Conservation (phyloP, 2,888 invertebrate genomes). For the Eupeodes luniger region DNA sequence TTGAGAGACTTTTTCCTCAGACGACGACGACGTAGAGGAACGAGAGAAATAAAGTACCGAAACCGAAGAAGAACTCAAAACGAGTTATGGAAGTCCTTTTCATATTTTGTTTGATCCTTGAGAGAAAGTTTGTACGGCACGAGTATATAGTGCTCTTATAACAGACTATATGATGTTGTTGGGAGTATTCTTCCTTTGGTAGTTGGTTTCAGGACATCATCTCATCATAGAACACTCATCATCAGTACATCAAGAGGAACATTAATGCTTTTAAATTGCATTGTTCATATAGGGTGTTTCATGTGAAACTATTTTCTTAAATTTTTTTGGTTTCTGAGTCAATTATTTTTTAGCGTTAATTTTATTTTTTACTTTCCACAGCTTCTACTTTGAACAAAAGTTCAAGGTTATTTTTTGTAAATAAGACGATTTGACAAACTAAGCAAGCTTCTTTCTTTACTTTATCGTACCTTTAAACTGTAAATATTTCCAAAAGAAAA, state of each 20-base stretch:
- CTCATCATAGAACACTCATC: conserved; percentile 30
- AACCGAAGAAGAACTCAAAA: background rate
- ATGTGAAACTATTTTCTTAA: background rate
- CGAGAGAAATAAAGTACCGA: background rate
- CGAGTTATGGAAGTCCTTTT: conserved; percentile 63
- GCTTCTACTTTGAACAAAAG: too few species aligned
- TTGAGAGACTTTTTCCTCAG: conserved; percentile 53
- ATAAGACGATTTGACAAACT: too few species aligned
- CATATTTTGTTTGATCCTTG: conserved; percentile 42
- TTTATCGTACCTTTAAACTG: too few species aligned
- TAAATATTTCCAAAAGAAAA: too few species aligned
- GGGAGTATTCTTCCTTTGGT: background rate
- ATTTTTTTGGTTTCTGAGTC: too few species aligned
- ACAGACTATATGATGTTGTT: background rate
- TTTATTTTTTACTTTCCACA: too few species aligned
- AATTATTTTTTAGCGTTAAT: too few species aligned
- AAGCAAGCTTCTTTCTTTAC: too few species aligned
- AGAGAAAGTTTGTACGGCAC: background rate
- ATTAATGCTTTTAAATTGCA: conserved; percentile 29
- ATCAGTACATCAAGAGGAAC: conserved; percentile 5
- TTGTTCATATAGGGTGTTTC: background rate
- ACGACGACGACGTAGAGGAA: conserved; percentile 1
- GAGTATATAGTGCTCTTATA: background rate
- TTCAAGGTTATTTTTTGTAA: too few species aligned
- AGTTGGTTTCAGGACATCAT: conserved; percentile 54